Base-by-base conservation (phyloP, 2,797 vertebrate species). In the Sciurus carolinensis region DNA sequence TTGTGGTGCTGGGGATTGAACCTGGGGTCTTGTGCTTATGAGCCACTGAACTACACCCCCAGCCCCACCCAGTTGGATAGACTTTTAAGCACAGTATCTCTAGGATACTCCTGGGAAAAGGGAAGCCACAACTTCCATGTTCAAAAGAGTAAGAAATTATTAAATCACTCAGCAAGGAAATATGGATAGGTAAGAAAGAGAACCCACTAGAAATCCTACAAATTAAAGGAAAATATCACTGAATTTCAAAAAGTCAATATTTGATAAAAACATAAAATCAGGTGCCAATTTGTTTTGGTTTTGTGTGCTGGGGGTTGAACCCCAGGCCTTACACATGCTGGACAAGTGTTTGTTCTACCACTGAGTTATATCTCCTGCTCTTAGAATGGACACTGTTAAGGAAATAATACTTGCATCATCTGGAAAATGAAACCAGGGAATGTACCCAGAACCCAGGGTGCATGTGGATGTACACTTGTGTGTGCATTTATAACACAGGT, bases 71-170 rank as follows among this genome's bases (percentile, higher is more conserved):
- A 39, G 39, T 39, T 62, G 64, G 26, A 85, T 11, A 64, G 26
- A 64, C 39, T 28, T 88, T 85, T 81, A 80, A 88, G n/a, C 81
- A 69, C 7, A 44, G 26, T 52, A 62, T 72, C 52, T 72, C 94
- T 52, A 62, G 24, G 39, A 39, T 5, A 3, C 39, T 39, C 39
- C 39, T 39, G 39, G 92, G 88, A 92, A 97, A 87, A 90, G 13
- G 47, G 1, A 97, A 90, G 57, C 28, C 26, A 13, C 39, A 64
- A 92, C 33, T 96, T 73, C 39, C 75, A 75, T 36, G 67, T 12
- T 79, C 50, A 81, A 87, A 91, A 77, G n/a, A 71, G 73, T 59
- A 90, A 89, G 59, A 72, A 69, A 79, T 83, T 57, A 93, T 92
- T 82, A 72, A 95, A 76, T 30, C 18, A 84, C 71, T 47, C 54